These are phyloP conservation scores for Dysmachus trigonus DNA, from an alignment of 2,888 invertebrate genomes.

Conservation along the genomic window DNA sequence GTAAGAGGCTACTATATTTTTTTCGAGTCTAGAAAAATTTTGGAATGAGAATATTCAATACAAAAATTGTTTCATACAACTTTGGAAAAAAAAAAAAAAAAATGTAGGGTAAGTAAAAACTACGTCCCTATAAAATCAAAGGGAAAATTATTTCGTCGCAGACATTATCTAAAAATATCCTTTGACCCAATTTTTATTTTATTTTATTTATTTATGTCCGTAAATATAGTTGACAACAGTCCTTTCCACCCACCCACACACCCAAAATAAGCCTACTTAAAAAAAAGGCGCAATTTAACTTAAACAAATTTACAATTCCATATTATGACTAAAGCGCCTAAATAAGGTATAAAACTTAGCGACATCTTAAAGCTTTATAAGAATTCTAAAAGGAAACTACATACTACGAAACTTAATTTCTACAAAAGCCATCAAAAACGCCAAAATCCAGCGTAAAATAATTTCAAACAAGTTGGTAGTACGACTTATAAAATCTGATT, in stretches of 20 bases:
- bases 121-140: not conserved
- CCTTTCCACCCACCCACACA: not conserved
- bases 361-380: not conserved
- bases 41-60: not conserved
- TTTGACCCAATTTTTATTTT: not conserved
- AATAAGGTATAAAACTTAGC: not conserved
- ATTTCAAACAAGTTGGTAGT: not conserved
- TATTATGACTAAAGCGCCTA: not conserved
- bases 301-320: not conserved
- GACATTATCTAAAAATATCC: not conserved
- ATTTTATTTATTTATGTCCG: too few relatives aligned
- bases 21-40: not conserved
- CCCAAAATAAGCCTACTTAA: not conserved
- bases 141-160: not conserved
- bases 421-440: not conserved
- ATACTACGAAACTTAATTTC: not conserved
- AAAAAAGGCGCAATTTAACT: not conserved
- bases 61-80: not conserved
- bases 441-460: not conserved
- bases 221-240: not conserved
- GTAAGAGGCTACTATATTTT: not conserved
- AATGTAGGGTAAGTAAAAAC: not conserved
- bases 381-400: not conserved
- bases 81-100: too few relatives aligned
- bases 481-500: not conserved